Percentiles rank a stretch among this genome's conserved stretches.
Conservation (phyloP, 2,888 invertebrate genomes). For the Kryphioiulus occultus region DNA sequence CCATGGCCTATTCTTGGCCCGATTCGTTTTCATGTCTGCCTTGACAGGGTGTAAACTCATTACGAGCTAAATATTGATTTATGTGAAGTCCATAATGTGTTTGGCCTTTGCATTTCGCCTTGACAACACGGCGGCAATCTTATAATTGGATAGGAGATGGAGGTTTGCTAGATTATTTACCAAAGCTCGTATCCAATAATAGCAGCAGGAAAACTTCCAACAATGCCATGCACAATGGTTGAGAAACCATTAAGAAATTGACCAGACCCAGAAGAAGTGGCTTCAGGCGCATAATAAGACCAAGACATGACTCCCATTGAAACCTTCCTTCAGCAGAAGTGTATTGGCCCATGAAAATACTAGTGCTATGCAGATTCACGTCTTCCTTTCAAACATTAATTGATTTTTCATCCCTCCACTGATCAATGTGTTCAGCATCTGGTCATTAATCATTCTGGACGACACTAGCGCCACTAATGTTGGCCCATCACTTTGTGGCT, state of each 20-base stretch:
- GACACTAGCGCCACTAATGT: not conserved
- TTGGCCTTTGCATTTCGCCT: slow-evolving; percentile 11
- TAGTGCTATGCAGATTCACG: not conserved
- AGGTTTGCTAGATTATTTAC: not conserved
- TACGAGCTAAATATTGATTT: not conserved
- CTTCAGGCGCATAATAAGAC: not conserved
- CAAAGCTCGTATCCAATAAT: not conserved
- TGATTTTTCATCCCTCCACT: not conserved
- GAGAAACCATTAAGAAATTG: not conserved
- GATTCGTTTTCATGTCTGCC: not conserved
- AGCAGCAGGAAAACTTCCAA: not conserved
- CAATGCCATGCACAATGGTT: not conserved
- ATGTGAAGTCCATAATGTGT: not conserved
- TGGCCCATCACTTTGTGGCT: not conserved
- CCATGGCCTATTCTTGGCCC: not conserved
- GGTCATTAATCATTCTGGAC: not conserved
- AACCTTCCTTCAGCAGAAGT: not conserved
- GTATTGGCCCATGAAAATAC: not conserved
- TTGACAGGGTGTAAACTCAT: not conserved
- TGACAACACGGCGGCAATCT: not conserved
- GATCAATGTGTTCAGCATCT: not conserved
- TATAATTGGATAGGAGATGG: not conserved
- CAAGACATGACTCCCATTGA: not conserved
- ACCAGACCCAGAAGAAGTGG: not conserved
- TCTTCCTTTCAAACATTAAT: not conserved